Evolutionary conservation across 2,797 vertebrate genomes (phyloP).

Genomic region (Yasuhikotakia modesta): DNA sequence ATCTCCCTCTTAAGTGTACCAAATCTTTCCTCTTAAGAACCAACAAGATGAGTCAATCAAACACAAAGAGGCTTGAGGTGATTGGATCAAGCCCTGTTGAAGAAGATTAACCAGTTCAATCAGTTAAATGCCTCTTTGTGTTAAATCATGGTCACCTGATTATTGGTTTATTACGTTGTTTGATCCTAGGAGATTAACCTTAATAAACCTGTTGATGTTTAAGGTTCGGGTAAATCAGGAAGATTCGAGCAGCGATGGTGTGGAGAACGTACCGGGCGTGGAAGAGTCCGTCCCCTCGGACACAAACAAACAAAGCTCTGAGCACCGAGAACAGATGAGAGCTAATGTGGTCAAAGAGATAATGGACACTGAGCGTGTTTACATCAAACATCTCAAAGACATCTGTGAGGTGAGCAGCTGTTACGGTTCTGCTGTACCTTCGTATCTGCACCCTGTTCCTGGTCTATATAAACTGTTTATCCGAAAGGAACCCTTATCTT

Average conservation of each 20-base stretch:
- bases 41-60: constrained; percentile 30
- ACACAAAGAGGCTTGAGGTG: constrained; percentile 10
- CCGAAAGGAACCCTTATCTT: constrained; percentile 1
- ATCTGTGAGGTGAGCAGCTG: constrained; percentile 88
- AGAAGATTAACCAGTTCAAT: constrained; percentile 17
- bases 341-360: constrained; percentile 97
- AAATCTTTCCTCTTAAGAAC: too few relatives aligned
- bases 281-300: constrained; percentile 75
- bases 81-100: constrained; percentile 1
- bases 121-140: not conserved
- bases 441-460: not conserved
- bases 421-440: not conserved
- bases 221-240: constrained; percentile 98
- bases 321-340: constrained; percentile 95
- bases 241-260: constrained; percentile 80
- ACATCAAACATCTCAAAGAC: constrained; percentile 97
- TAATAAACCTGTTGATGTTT: constrained; percentile 51
- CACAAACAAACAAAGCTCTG: constrained; percentile 74
- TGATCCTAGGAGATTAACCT: constrained; percentile 49
- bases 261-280: constrained; percentile 77
- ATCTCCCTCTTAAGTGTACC: too few relatives aligned
- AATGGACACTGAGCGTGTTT: constrained; percentile 94
- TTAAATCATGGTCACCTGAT: not conserved
- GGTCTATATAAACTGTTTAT: not conserved
- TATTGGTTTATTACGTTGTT: not conserved